Percentiles rank a stretch among this genome's conserved stretches.
These are phyloP conservation scores for Cosmopolites sordidus DNA, from an alignment of 2,888 invertebrate species.

Conservation along the genomic window DNA sequence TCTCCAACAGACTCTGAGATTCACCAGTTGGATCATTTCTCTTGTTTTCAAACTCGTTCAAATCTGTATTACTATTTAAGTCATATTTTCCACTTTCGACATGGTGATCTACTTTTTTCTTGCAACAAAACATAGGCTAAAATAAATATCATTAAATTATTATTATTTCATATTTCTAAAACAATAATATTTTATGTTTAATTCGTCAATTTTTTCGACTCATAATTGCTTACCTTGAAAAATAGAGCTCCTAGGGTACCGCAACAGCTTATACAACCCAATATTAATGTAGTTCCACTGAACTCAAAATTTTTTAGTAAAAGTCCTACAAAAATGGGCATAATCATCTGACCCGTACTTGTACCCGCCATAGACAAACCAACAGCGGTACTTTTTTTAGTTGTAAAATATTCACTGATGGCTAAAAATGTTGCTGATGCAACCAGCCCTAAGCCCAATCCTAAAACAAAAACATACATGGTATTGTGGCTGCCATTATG, in stretches of 20 bases:
- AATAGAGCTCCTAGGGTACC: conserved; percentile 51
- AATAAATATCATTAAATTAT: conserved; percentile 4
- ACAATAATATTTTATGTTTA: not conserved
- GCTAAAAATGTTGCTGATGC: conserved; percentile 68
- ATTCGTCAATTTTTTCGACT: not conserved
- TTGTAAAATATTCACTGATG: conserved; percentile 66
- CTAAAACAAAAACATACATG: conserved; percentile 42
- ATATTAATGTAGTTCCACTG: conserved; percentile 59
- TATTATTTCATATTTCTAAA: too few relatives aligned
- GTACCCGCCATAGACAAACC: conserved; percentile 73
- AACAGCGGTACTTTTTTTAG: conserved; percentile 66
- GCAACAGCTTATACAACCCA: conserved; percentile 60
- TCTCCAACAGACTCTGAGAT: conserved; percentile 14
- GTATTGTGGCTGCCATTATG: too few relatives aligned
- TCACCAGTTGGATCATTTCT: conserved; percentile 5
- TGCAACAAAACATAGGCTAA: conserved; percentile 33
- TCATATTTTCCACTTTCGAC: conserved; percentile 21
- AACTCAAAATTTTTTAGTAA: conserved; percentile 63
- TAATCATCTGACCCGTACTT: conserved; percentile 68
- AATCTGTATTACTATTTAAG: conserved; percentile 20
- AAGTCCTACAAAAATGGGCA: conserved; percentile 66
- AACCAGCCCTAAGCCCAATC: conserved; percentile 66
- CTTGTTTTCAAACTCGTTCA: conserved; percentile 3
- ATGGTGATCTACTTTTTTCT: conserved; percentile 11
- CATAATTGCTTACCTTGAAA: conserved; percentile 50